phyloP scores from a whole-genome alignment of 2,797 vertebrate species.

The Hypotaenidia philippensis region DNA sequence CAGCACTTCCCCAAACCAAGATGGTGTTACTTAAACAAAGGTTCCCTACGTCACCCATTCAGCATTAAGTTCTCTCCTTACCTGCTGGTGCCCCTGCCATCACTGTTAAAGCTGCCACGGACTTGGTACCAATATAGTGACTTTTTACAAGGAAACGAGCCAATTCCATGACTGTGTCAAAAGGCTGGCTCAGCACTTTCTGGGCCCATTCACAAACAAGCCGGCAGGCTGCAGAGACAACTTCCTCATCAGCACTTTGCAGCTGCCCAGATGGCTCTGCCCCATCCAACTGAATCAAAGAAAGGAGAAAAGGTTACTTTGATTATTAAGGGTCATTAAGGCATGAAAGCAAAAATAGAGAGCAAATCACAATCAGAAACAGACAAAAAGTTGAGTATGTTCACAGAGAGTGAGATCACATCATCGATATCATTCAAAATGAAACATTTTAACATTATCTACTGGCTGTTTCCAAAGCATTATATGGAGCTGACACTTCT shows the following conservation, averaged over 20 bases:
- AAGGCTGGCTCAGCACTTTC: slow-evolving; percentile 97
- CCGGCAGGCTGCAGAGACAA: slow-evolving; percentile 93
- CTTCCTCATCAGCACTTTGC: slow-evolving; percentile 91
- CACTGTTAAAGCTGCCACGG: slow-evolving; percentile 94
- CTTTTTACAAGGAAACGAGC: slow-evolving; percentile 98
- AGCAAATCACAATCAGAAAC: not conserved
- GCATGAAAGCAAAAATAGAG: not conserved
- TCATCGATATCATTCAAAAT: not conserved
- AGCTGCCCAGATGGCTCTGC: slow-evolving; percentile 89
- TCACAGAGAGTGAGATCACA: not conserved
- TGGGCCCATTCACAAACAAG: slow-evolving; percentile 99
- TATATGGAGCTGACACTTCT: not conserved
- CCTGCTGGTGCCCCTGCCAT: slow-evolving; percentile 93
- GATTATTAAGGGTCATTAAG: slow-evolving; percentile 7
- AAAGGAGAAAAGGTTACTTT: slow-evolving; percentile 46
- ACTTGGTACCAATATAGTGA: slow-evolving; percentile 98
- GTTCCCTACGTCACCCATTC: not conserved
- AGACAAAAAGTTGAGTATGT: not conserved
- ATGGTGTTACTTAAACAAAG: not conserved
- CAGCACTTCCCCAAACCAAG: not conserved
- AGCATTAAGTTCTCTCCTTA: slow-evolving; percentile 63
- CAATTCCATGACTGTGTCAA: slow-evolving; percentile 94
- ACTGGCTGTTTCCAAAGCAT: not conserved
- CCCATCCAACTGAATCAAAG: slow-evolving; percentile 87
- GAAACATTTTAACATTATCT: not conserved